phyloP scores from a whole-genome alignment of 2,797 vertebrate species.

The Tangara arthus region DNA sequence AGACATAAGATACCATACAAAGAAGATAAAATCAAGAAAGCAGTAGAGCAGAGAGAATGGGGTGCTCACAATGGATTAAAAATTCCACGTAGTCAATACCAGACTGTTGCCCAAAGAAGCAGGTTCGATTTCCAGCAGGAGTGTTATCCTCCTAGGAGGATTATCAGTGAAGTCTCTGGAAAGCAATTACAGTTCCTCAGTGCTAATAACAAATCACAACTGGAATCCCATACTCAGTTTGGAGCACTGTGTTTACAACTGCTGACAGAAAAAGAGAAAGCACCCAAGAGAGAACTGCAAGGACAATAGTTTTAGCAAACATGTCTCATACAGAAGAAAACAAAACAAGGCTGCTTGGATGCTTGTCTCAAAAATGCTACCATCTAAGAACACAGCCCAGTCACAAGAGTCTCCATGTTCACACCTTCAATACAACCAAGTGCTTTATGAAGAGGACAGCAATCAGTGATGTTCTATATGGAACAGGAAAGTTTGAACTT shows the following conservation, averaged over 20 bases:
- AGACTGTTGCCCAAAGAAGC: background rate
- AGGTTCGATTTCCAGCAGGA: background rate
- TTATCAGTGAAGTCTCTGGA: background rate
- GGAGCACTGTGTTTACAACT: background rate
- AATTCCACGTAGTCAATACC: background rate
- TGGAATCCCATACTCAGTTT: background rate
- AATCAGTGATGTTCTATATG: background rate
- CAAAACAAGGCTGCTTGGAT: background rate
- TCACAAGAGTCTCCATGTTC: background rate
- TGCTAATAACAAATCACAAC: background rate
- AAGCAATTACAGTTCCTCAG: background rate
- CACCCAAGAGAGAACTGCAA: background rate
- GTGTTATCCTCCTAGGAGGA: background rate
- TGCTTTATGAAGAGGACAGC: background rate
- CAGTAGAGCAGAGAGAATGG: background rate
- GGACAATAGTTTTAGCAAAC: background rate
- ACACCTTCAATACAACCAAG: background rate
- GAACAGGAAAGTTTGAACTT: background rate
- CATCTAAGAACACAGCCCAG: background rate
- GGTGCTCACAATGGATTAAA: background rate
- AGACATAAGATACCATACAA: background rate
- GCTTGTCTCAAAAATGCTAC: background rate
- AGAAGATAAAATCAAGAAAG: background rate
- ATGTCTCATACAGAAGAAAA: background rate
- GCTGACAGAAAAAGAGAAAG: background rate